A percentile compares a stretch with the other conserved stretches of the same genome.
Evolutionary conservation across 2,797 vertebrate species (phyloP).

Genomic region (Molossus alvarezi): DNA sequence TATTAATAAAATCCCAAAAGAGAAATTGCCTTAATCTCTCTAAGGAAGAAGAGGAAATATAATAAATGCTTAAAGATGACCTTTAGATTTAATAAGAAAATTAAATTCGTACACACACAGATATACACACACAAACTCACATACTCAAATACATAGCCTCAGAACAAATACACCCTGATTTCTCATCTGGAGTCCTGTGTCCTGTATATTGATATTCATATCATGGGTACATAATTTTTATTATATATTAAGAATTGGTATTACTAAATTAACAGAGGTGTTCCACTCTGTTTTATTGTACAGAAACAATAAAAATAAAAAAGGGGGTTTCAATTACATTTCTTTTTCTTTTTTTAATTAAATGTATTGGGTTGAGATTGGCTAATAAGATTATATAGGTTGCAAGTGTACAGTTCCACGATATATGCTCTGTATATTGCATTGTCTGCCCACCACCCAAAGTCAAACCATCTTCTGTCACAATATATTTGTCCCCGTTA

Average conservation of each 20-base stretch:
- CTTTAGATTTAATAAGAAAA: constrained; percentile 50
- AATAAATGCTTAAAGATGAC: constrained; percentile 44
- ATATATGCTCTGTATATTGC: not conserved
- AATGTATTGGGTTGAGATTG: not conserved
- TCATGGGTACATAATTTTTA: not conserved
- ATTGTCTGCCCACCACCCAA: not conserved
- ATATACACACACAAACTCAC: not conserved
- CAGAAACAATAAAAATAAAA: constrained; percentile 30
- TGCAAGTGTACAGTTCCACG: not conserved
- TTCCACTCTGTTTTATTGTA: not conserved
- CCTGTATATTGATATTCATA: not conserved
- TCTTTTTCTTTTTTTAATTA: constrained; percentile 18
- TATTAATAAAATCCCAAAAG: constrained; percentile 55
- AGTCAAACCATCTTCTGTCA: not conserved
- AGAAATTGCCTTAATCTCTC: constrained; percentile 40
- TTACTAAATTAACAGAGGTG: not conserved
- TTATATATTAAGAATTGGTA: constrained; percentile 1
- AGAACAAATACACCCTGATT: not conserved
- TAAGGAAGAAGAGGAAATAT: constrained; percentile 40
- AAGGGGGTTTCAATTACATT: not conserved
- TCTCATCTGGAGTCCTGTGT: not conserved
- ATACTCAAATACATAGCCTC: not conserved
- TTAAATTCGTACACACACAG: not conserved
- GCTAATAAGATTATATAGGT: not conserved
- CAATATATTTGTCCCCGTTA: not conserved